Conservation (phyloP, 2,888 invertebrate species). For the Dusona sp. region DNA sequence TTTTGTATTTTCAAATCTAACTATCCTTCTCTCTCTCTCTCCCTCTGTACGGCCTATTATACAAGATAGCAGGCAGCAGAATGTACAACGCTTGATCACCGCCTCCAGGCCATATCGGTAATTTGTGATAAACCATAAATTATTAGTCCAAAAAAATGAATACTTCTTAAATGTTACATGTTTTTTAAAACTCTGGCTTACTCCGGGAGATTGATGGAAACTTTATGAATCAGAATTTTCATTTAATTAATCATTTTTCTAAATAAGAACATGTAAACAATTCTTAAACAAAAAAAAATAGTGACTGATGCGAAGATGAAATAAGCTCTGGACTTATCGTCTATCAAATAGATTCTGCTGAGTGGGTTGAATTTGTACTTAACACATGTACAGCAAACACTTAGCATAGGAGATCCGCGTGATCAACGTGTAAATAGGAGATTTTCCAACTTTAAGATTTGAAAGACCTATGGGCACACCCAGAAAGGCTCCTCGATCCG, state of each 20-base stretch:
- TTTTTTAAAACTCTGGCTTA: not conserved
- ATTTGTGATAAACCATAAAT: slow-evolving; percentile 1
- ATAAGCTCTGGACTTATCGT: not conserved
- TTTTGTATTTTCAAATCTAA: not conserved
- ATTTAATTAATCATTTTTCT: not conserved
- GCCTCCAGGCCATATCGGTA: not conserved
- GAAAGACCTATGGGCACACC: not conserved
- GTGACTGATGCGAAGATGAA: not conserved
- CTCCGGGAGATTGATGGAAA: not conserved
- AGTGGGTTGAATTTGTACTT: not conserved
- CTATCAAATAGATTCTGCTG: too few species aligned
- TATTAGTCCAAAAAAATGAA: not conserved
- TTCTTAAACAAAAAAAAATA: not conserved
- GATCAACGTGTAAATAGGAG: not conserved
- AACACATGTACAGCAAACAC: not conserved
- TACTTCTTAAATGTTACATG: not conserved
- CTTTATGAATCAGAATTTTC: not conserved
- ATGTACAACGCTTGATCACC: not conserved
- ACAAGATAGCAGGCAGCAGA: not conserved
- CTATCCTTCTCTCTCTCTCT: not conserved
- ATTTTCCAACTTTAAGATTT: not conserved
- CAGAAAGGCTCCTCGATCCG: not conserved
- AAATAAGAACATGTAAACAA: not conserved
- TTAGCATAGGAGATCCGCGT: not conserved
- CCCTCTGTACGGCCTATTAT: not conserved